Base-by-base conservation (phyloP, 2,888 invertebrate species). In the Mimas tiliae region DNA sequence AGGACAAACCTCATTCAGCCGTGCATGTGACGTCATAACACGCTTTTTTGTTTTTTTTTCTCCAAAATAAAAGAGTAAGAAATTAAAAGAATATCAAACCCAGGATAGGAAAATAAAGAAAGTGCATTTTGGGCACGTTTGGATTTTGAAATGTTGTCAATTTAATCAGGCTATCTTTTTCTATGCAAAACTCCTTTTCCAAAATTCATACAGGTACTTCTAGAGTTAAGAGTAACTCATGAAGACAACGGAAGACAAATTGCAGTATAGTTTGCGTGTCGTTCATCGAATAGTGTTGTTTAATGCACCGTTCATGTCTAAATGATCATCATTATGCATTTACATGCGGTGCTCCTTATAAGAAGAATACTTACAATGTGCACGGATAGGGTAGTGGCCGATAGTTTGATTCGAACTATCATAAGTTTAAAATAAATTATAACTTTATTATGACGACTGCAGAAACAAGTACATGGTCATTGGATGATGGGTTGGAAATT, bases 261-360 rank as follows among this genome's bases (percentile, higher is more conserved):
- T 19, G 38, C 7, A 16, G 12, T 58, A 58, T 42, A 58, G 38
- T 42, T 50, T 19, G 50, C 38, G 34, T 34, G 14, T 34, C n/a
- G 11, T 19, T 27, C 33, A 51, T 34, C 50, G 63, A 34, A 34
- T 50, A 34, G 19, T 19, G 42, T 58, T 19, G 19, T 65, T 48
- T 67, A 71, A 68, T 70, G 55, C 51, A 50, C 33, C 47, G 67
- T 63, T 65, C 53, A 63, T 66, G 67, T 65, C 68, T 69, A 69
- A 72, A 69, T 62, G 68, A 62, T 63, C 68, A 67, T 68, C 66
- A 70, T 71, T 70, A 69, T 58, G 21, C 67, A 72, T 72, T 72
- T 72, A 70, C 74, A 74, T 72, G 69, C 69, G 65, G 70, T 72
- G 38, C 51, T 58, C 58, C 42, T 58, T 42, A 58, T 58, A 58